These are phyloP conservation scores for Oncopeltus fasciatus DNA, from an alignment of 1,140 invertebrate species.

Conservation along the genomic window DNA sequence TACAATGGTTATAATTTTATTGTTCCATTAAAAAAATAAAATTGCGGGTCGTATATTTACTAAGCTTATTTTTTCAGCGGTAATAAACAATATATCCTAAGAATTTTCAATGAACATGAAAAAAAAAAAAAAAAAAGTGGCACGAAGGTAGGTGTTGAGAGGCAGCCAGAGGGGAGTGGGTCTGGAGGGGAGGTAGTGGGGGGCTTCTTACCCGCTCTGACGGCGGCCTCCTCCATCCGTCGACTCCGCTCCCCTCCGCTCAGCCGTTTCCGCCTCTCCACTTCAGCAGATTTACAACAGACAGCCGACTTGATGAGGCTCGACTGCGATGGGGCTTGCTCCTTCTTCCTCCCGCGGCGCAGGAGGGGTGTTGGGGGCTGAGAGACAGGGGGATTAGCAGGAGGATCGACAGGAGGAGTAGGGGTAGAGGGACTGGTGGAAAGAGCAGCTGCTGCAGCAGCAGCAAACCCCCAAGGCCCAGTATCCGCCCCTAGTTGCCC, in stretches of 20 bases:
- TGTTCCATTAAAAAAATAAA: too few relatives aligned
- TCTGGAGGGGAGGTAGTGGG: conserved; percentile 9
- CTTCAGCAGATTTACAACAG: conserved; percentile 41
- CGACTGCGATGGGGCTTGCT: conserved; percentile 27
- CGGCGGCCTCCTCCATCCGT: neutral
- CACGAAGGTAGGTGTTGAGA: conserved; percentile 10
- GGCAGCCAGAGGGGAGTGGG: conserved; percentile 13
- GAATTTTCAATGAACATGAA: too few relatives aligned
- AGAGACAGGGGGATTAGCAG: neutral
- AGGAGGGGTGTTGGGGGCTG: neutral
- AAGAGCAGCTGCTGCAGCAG: conserved; percentile 24
- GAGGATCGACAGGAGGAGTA: neutral
- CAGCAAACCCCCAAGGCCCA: conserved; percentile 63
- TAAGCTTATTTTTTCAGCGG: too few relatives aligned
- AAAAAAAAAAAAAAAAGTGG: too few relatives aligned
- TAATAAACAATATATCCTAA: too few relatives aligned
- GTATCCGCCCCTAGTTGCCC: conserved; percentile 25
- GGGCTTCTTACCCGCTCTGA: conserved; percentile 10
- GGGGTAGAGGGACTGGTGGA: neutral
- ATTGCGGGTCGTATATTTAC: too few relatives aligned
- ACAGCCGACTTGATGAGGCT: conserved; percentile 48
- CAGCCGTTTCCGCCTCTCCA: conserved; percentile 23
- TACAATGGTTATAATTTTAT: too few relatives aligned
- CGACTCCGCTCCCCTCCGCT: conserved; percentile 5
- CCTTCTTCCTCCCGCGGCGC: conserved; percentile 29